Evolutionary conservation across 1,140 invertebrate genomes (phyloP).

Genomic region (Caenorhabditis remanei): DNA sequence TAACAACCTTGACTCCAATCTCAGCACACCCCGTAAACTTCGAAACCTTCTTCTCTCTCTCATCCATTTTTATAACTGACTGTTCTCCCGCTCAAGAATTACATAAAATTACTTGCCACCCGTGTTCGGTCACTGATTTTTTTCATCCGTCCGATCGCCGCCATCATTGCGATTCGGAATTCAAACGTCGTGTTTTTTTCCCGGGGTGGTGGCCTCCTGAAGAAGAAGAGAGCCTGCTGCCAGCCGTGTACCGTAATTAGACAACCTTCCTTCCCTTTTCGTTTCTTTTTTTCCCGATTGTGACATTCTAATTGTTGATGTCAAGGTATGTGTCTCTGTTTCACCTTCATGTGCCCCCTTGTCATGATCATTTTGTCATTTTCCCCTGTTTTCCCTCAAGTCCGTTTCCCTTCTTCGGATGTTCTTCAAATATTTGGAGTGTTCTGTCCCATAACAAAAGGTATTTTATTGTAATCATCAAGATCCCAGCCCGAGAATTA

Average conservation of each 20-base stretch:
- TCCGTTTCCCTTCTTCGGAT: background rate
- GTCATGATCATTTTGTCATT: slow-evolving; percentile 53
- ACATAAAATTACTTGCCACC: background rate
- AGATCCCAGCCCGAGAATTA: slow-evolving; percentile 29
- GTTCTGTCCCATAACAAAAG: background rate
- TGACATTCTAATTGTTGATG: slow-evolving; percentile 53
- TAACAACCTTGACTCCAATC: slow-evolving; percentile 48
- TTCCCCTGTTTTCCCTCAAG: slow-evolving; percentile 10
- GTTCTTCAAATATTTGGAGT: slow-evolving; percentile 39
- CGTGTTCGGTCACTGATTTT: slow-evolving; percentile 37
- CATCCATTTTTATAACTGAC: slow-evolving; percentile 36
- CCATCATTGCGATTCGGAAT: slow-evolving; percentile 3
- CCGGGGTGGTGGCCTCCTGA: background rate
- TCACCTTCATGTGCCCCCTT: slow-evolving; percentile 27
- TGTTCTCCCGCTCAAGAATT: background rate
- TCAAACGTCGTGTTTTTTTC: background rate
- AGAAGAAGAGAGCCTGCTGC: slow-evolving; percentile 1
- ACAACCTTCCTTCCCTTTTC: slow-evolving; percentile 22
- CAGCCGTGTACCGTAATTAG: slow-evolving; percentile 54
- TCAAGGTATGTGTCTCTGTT: slow-evolving; percentile 43
- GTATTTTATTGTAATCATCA: slow-evolving; percentile 25
- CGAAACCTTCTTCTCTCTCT: background rate
- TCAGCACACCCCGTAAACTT: slow-evolving; percentile 36
- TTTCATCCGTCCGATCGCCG: background rate
- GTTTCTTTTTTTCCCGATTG: slow-evolving; percentile 30